These are phyloP conservation scores for Tenthredo distinguenda DNA, from an alignment of 2,888 invertebrate genomes.

Conservation along the genomic window DNA sequence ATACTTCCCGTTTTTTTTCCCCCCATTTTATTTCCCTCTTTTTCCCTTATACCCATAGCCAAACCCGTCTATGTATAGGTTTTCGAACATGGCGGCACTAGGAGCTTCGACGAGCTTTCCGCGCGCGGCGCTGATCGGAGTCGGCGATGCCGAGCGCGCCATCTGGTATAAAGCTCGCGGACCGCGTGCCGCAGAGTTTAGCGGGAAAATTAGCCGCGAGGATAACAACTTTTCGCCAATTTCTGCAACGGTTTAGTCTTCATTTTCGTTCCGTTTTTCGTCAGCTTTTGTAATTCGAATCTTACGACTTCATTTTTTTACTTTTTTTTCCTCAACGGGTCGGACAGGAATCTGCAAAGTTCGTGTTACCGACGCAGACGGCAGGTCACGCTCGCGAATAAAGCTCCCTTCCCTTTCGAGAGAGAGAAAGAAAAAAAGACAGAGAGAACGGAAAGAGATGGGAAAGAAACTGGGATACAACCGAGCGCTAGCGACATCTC, in stretches of 20 bases:
- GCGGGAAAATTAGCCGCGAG: neutral
- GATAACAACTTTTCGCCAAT: neutral
- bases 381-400: neutral
- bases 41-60: neutral
- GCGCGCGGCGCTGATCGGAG: slow-evolving; percentile 1
- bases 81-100: slow-evolving; percentile 42
- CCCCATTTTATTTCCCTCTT: neutral
- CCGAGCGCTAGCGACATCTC: slow-evolving; percentile 40
- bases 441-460: neutral
- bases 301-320: neutral
- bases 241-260: slow-evolving; percentile 48
- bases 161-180: neutral
- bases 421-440: neutral
- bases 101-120: slow-evolving; percentile 4
- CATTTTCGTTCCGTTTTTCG: neutral
- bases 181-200: neutral
- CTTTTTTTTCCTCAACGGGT: neutral
- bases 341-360: neutral
- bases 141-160: neutral
- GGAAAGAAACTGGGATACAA: neutral
- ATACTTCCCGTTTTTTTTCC: neutral
- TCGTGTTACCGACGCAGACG: slow-evolving; percentile 6
- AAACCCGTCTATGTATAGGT: neutral
- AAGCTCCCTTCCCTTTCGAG: neutral
- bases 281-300: slow-evolving; percentile 44